These are phyloP conservation scores for Pagrus major DNA, from an alignment of 2,113 vertebrate genomes.

Conservation along the genomic window DNA sequence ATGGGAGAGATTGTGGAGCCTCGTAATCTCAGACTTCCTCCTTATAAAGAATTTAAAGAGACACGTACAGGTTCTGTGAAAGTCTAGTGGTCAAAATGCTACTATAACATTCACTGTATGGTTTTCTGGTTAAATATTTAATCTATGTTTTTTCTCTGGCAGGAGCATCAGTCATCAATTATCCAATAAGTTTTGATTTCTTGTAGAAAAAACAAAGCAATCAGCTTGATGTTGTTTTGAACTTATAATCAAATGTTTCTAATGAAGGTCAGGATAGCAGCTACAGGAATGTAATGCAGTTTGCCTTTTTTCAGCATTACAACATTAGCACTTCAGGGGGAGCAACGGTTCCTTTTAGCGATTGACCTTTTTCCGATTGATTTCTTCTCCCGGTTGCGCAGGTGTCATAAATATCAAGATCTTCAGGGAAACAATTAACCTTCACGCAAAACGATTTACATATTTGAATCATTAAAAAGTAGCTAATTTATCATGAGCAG, in stretches of 20 bases:
- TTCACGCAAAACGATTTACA: slow-evolving; percentile 52
- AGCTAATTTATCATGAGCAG: slow-evolving; percentile 15
- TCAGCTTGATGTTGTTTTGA: slow-evolving; percentile 55
- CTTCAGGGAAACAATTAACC: slow-evolving; percentile 74
- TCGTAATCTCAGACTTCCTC: neutral
- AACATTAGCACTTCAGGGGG: slow-evolving; percentile 32
- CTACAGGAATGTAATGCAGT: neutral
- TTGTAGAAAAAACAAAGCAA: slow-evolving; percentile 39
- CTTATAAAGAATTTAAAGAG: slow-evolving; percentile 1
- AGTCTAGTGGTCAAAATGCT: neutral
- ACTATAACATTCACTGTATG: neutral
- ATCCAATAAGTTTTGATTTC: slow-evolving; percentile 44
- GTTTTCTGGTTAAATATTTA: slow-evolving; percentile 22
- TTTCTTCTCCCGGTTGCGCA: slow-evolving; percentile 42
- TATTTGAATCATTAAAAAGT: slow-evolving; percentile 60
- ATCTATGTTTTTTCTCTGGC: neutral
- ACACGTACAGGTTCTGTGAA: neutral
- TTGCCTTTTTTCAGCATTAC: slow-evolving; percentile 41
- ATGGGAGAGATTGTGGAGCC: neutral
- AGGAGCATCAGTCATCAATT: slow-evolving; percentile 33
- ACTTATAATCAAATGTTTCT: slow-evolving; percentile 32
- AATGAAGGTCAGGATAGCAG: slow-evolving; percentile 59
- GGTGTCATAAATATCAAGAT: slow-evolving; percentile 74
- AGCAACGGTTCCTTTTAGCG: slow-evolving; percentile 38
- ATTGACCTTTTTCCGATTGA: slow-evolving; percentile 74